Conservation (phyloP, 2,113 vertebrate genomes). For the Gavia stellata region DNA sequence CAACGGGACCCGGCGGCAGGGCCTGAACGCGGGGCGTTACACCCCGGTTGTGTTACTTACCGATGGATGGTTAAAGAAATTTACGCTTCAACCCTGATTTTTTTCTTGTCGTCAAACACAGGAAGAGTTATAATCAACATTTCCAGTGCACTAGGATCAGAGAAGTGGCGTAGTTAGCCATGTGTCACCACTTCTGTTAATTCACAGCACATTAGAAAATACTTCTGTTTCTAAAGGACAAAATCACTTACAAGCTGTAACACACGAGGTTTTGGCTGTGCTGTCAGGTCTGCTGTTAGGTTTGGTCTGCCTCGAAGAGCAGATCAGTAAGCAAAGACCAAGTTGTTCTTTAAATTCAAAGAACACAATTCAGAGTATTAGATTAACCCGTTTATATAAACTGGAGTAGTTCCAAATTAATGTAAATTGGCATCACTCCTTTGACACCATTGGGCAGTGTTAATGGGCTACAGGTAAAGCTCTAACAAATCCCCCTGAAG, state of each 20-base stretch:
- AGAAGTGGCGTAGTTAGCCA: background rate
- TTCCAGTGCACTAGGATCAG: background rate
- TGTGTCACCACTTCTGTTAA: accelerated
- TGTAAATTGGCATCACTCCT: background rate
- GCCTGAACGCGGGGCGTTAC: too few species aligned
- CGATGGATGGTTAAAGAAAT: background rate
- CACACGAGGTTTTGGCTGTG: background rate
- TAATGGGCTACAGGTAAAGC: background rate
- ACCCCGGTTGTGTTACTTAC: accelerated
- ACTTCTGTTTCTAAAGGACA: background rate
- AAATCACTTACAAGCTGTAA: background rate
- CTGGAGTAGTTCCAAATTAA: background rate
- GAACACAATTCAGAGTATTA: background rate
- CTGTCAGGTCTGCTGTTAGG: background rate
- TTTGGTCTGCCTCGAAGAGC: background rate
- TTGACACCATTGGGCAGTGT: background rate
- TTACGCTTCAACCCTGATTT: background rate
- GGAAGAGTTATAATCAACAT: background rate
- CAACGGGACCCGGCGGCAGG: too few species aligned
- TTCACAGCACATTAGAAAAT: background rate
- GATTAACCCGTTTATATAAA: background rate
- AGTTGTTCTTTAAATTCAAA: background rate
- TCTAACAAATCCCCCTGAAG: background rate
- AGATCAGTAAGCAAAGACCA: background rate
- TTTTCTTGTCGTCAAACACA: background rate